Evolutionary conservation across 2,888 invertebrate species (phyloP).

Genomic region (Micoletzkya japonica): DNA sequence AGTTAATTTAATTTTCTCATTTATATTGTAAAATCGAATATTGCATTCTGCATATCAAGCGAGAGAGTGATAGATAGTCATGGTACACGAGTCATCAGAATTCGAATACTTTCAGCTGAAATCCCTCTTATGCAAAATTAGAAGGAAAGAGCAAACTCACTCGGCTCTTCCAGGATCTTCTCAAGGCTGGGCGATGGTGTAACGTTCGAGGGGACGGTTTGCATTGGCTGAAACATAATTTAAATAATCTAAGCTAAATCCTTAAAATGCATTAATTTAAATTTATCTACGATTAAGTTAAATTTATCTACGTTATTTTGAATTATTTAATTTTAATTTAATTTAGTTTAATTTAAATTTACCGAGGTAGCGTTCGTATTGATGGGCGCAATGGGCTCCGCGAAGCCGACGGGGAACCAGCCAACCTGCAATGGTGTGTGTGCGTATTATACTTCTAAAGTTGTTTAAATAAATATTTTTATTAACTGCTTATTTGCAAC

Average conservation of each 20-base stretch:
- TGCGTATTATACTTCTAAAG: too few species aligned
- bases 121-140: background rate
- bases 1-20: too few species aligned
- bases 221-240: constrained; percentile 38
- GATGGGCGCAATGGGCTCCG: constrained; percentile 61
- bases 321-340: background rate
- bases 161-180: constrained; percentile 38
- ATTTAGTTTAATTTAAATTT: background rate
- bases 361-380: constrained; percentile 31
- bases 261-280: background rate
- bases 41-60: too few species aligned
- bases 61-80: background rate
- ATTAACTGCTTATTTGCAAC: constrained; percentile 27
- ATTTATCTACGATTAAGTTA: background rate
- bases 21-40: too few species aligned
- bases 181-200: constrained; percentile 46
- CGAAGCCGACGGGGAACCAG: constrained; percentile 67
- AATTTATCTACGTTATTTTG: background rate
- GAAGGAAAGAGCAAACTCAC: constrained; percentile 11
- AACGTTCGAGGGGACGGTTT: constrained; percentile 48
- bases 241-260: constrained; percentile 1
- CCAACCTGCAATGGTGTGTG: constrained; percentile 53
- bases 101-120: background rate
- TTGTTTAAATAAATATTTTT: too few species aligned
- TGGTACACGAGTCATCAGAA: background rate